Evolutionary conservation across 2,113 vertebrate species (phyloP).

Genomic region (Brachyistius frenatus): DNA sequence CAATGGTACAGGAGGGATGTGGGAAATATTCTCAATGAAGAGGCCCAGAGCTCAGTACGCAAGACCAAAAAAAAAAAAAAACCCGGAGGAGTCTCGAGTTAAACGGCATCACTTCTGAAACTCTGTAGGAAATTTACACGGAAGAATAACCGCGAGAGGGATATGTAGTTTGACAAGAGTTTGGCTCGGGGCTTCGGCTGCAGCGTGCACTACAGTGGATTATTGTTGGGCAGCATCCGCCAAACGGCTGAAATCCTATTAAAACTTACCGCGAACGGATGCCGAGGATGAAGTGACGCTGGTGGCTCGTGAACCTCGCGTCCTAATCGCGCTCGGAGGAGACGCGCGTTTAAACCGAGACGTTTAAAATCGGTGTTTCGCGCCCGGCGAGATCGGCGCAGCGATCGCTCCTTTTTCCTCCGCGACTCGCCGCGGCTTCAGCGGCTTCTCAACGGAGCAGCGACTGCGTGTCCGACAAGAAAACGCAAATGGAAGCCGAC

Average conservation of each 20-base stretch:
- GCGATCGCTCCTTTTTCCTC: neutral
- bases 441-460: conserved; percentile 37
- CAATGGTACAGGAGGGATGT: conserved; percentile 13
- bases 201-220: conserved; percentile 30
- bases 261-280: conserved; percentile 23
- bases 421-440: neutral
- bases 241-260: conserved; percentile 39
- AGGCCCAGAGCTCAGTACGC: conserved; percentile 23
- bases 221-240: conserved; percentile 37
- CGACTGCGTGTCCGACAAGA: conserved; percentile 30
- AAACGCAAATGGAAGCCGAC: conserved; percentile 21
- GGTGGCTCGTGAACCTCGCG: conserved; percentile 11
- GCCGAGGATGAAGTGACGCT: conserved; percentile 10
- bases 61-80: conserved; percentile 18
- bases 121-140: conserved; percentile 36
- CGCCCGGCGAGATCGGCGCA: neutral
- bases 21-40: conserved; percentile 50
- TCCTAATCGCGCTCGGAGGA: conserved; percentile 17
- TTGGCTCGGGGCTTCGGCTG: conserved; percentile 42
- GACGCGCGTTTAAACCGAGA: neutral
- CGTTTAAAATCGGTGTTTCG: neutral
- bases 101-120: conserved; percentile 36
- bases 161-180: conserved; percentile 62
- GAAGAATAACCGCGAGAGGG: conserved; percentile 55
- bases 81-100: conserved; percentile 21